These are phyloP conservation scores for Centroberyx gerrardi DNA, from an alignment of 2,797 vertebrate genomes.

Conservation along the genomic window DNA sequence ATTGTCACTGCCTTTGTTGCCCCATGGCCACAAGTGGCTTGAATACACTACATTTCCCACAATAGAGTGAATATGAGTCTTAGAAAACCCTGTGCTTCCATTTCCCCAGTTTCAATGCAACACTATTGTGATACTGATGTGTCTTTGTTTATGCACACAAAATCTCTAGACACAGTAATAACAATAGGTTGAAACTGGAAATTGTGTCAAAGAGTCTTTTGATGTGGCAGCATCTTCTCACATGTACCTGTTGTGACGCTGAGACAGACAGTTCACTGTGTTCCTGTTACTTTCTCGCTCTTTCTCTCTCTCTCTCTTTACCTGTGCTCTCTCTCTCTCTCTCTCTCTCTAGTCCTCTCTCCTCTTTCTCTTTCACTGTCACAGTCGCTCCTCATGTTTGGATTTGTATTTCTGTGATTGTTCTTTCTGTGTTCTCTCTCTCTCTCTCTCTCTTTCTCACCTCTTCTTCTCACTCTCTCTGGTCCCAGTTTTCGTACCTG, in stretches of 20 bases:
- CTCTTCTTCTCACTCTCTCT: conserved; percentile 6
- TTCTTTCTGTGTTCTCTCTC: too few relatives aligned
- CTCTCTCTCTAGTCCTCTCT: not conserved
- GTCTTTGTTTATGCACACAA: not conserved
- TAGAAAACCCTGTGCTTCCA: not conserved
- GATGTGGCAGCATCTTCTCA: not conserved
- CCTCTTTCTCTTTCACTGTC: not conserved
- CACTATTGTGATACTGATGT: not conserved
- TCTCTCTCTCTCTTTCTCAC: conserved; percentile 50
- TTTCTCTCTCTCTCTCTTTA: not conserved
- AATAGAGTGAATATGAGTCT: not conserved
- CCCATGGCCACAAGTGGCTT: too few relatives aligned
- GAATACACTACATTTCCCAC: not conserved
- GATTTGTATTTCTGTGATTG: too few relatives aligned
- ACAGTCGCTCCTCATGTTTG: too few relatives aligned
- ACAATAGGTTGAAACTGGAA: conserved; percentile 26
- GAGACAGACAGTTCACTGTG: not conserved
- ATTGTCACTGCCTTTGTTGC: not conserved
- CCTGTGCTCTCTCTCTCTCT: not conserved
- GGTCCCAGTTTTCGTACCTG: conserved; percentile 7
- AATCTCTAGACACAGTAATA: not conserved
- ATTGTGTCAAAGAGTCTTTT: not conserved
- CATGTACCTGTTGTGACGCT: conserved; percentile 9
- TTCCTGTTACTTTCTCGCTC: conserved; percentile 26
- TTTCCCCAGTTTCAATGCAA: not conserved